Percentiles rank a stretch among this genome's conserved stretches.
Conservation (phyloP, 1,140 invertebrate species). For the Nomia melanderi region DNA sequence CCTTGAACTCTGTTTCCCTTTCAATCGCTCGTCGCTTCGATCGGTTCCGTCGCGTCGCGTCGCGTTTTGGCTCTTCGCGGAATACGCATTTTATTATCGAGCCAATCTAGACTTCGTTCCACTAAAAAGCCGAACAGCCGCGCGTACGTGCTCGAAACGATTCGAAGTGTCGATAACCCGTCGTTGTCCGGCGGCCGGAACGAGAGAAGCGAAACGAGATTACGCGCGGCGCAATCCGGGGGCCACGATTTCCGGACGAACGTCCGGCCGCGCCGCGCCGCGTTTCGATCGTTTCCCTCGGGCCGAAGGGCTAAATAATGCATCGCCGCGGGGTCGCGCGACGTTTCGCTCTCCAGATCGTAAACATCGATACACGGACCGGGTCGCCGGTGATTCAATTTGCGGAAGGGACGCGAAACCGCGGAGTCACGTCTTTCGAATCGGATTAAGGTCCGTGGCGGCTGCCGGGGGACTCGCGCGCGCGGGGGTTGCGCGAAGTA, state of each 20-base stretch:
- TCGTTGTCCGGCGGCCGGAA: no score
- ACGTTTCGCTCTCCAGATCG: conserved; percentile 46
- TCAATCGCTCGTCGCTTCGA: no score
- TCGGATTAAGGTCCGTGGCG: conserved; percentile 51
- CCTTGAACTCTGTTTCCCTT: no score
- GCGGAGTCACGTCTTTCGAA: conserved; percentile 57
- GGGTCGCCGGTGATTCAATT: conserved; percentile 60
- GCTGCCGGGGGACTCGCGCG: no score
- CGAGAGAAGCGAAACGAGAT: conserved; percentile 1
- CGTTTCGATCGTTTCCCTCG: background rate
- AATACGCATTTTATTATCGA: no score
- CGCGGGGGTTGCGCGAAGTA: no score
- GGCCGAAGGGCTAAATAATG: conserved; percentile 34
- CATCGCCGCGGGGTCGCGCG: conserved; percentile 7
- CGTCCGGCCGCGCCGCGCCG: background rate
- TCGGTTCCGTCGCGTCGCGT: no score
- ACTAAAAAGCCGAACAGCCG: no score
- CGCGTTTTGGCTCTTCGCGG: no score
- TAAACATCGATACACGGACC: conserved; percentile 58
- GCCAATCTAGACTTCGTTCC: no score
- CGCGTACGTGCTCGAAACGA: no score
- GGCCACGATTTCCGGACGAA: background rate
- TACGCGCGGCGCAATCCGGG: conserved; percentile 16
- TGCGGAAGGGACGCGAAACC: conserved; percentile 52
- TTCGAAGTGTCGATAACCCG: no score